A percentile compares a stretch with the other conserved stretches of the same genome.
Conservation (phyloP, 1,140 invertebrate species). For the Littorina saxatilis region DNA sequence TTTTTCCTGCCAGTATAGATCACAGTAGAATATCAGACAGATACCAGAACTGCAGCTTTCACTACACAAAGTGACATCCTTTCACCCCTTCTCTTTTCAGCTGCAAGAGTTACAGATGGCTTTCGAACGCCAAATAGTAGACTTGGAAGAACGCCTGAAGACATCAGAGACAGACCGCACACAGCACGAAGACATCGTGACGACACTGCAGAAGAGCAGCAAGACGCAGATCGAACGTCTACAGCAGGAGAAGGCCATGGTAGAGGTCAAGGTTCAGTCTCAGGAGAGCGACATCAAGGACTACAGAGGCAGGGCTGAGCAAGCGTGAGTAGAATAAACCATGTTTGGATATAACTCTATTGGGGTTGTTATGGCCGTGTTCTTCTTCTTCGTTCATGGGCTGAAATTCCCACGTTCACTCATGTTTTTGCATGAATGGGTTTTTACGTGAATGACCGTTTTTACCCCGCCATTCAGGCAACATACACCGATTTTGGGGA, state of each 20-base stretch:
- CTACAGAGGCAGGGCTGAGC: slow-evolving; percentile 64
- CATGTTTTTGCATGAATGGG: too few relatives aligned
- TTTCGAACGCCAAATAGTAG: slow-evolving; percentile 61
- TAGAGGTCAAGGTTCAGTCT: slow-evolving; percentile 73
- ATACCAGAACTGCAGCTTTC: too few relatives aligned
- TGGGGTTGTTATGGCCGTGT: too few relatives aligned
- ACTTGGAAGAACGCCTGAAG: slow-evolving; percentile 67
- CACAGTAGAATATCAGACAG: too few relatives aligned
- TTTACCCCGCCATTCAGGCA: too few relatives aligned
- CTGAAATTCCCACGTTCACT: too few relatives aligned
- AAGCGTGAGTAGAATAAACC: slow-evolving; percentile 73
- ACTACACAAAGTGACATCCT: too few relatives aligned
- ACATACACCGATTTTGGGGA: too few relatives aligned
- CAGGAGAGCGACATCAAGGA: slow-evolving; percentile 71
- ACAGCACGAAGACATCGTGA: slow-evolving; percentile 67
- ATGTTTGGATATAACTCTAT: too few relatives aligned
- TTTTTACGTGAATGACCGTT: too few relatives aligned
- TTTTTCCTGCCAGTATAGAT: too few relatives aligned
- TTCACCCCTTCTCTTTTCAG: slow-evolving; percentile 51
- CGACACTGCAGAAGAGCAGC: slow-evolving; percentile 62
- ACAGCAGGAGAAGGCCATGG: slow-evolving; percentile 74
- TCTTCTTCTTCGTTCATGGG: too few relatives aligned
- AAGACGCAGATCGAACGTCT: slow-evolving; percentile 70
- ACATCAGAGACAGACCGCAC: slow-evolving; percentile 64
- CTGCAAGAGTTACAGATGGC: slow-evolving; percentile 69